Percentiles rank a stretch among this genome's conserved stretches.
phyloP scores from a whole-genome alignment of 23 tunicate genomes.

The Ascidia mentula region DNA sequence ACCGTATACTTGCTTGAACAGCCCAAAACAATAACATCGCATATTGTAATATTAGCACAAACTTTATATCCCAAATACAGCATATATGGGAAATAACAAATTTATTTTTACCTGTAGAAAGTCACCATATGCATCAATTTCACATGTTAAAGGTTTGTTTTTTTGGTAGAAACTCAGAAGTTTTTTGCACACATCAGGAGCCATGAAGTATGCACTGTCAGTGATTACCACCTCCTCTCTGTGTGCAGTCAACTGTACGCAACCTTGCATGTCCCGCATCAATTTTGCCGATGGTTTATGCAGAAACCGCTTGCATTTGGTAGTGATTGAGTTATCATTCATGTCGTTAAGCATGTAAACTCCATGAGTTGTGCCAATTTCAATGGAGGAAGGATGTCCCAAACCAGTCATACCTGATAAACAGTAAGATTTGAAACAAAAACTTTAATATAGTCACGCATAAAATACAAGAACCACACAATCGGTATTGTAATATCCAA shows the following conservation, averaged over 20 bases:
- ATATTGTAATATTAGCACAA: too few relatives aligned
- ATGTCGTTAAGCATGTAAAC: conserved; percentile 43
- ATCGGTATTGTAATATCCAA: too few relatives aligned
- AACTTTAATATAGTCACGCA: too few relatives aligned
- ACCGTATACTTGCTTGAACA: too few relatives aligned
- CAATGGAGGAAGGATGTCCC: conserved; percentile 56
- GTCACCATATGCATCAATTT: conserved; percentile 94
- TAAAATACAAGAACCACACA: too few relatives aligned
- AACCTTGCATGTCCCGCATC: conserved; percentile 43
- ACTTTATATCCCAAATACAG: too few relatives aligned
- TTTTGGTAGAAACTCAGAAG: conserved; percentile 43
- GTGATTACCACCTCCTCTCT: conserved; percentile 46
- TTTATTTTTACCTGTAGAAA: conserved; percentile 79
- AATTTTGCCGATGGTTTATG: conserved; percentile 73
- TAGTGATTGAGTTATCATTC: conserved; percentile 1
- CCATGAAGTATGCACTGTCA: conserved; percentile 80
- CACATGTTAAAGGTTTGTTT: conserved; percentile 69
- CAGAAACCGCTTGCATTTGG: conserved; percentile 53
- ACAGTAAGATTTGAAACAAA: neutral
- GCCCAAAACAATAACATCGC: too few relatives aligned
- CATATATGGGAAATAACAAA: too few relatives aligned
- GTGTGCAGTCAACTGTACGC: conserved; percentile 15
- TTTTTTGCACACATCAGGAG: conserved; percentile 38
- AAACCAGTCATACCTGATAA: conserved; percentile 73
- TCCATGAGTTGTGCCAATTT: conserved; percentile 81